Evolutionary conservation across 2,888 invertebrate species (phyloP).

Genomic region (Melieria crassipennis): DNA sequence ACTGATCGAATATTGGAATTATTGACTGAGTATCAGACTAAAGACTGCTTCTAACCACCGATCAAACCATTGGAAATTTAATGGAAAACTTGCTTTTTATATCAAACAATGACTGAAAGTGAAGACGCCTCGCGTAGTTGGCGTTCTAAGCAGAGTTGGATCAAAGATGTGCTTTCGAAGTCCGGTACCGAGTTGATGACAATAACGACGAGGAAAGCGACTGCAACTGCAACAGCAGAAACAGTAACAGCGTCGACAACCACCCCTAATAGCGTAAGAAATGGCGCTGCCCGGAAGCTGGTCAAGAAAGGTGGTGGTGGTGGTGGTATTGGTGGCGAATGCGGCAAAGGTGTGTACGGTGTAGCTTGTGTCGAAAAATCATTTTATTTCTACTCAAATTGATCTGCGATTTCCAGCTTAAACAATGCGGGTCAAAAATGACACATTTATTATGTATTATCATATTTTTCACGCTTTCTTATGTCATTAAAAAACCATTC

Average conservation of each 20-base stretch:
- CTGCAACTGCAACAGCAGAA: constrained; percentile 42
- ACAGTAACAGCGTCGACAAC: background rate
- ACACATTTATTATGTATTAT: too few relatives aligned
- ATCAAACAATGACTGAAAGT: constrained; percentile 54
- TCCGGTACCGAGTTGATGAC: constrained; percentile 64
- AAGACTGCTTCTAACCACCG: constrained; percentile 23
- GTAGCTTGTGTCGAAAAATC: background rate
- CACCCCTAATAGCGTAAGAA: background rate
- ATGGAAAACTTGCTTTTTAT: constrained; percentile 14
- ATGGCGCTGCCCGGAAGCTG: constrained; percentile 32
- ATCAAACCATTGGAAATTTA: constrained; percentile 17
- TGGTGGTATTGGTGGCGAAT: background rate
- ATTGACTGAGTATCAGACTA: constrained; percentile 21
- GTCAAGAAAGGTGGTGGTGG: constrained; percentile 43
- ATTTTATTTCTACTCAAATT: background rate
- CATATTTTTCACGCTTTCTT: too few relatives aligned
- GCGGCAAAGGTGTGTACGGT: constrained; percentile 22
- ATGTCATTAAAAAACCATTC: too few relatives aligned
- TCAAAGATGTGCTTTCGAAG: constrained; percentile 67
- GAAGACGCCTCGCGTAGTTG: constrained; percentile 54
- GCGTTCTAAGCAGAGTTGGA: constrained; percentile 67
- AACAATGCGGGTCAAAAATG: too few relatives aligned
- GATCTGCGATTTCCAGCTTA: too few relatives aligned
- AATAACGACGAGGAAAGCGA: constrained; percentile 56
- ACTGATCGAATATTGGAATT: too few relatives aligned